phyloP scores from a whole-genome alignment of 2,888 invertebrate species.

The Trissonchulus sp. region DNA sequence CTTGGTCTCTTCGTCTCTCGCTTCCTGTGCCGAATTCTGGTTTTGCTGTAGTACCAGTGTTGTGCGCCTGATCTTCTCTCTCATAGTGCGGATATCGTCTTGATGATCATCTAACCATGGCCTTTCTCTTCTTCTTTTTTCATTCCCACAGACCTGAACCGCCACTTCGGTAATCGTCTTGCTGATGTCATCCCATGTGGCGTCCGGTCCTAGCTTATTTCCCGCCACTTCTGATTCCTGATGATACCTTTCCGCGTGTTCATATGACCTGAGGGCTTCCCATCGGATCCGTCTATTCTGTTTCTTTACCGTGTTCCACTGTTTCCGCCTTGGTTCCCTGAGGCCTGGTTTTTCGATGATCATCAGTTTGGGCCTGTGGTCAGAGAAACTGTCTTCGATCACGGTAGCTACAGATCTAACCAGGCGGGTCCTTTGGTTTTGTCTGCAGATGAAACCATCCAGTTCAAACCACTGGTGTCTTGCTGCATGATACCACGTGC shows the following conservation, averaged over 20 bases:
- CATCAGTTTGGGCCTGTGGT: background rate
- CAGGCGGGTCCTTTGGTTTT: conserved; percentile 2
- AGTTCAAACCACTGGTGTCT: background rate
- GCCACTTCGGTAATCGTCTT: background rate
- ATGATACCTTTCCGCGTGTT: background rate
- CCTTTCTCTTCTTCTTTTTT: background rate
- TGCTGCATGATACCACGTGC: conserved; percentile 10
- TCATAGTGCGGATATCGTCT: background rate
- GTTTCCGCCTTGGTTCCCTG: background rate
- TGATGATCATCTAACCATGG: conserved; percentile 5
- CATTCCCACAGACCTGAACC: background rate
- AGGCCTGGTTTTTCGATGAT: background rate
- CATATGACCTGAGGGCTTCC: background rate
- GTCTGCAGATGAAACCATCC: conserved; percentile 10
- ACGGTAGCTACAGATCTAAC: background rate
- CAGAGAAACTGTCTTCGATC: conserved; percentile 6
- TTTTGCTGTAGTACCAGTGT: background rate
- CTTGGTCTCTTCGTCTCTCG: no score
- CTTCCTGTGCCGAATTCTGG: no score
- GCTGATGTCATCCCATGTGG: conserved; percentile 1
- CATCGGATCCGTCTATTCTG: background rate
- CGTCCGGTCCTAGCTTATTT: background rate
- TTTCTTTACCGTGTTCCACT: background rate
- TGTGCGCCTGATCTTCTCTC: background rate
- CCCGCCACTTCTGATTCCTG: background rate